Evolutionary conservation across 2,113 vertebrate species (phyloP).

Genomic region (Hymenochirus boettgeri): DNA sequence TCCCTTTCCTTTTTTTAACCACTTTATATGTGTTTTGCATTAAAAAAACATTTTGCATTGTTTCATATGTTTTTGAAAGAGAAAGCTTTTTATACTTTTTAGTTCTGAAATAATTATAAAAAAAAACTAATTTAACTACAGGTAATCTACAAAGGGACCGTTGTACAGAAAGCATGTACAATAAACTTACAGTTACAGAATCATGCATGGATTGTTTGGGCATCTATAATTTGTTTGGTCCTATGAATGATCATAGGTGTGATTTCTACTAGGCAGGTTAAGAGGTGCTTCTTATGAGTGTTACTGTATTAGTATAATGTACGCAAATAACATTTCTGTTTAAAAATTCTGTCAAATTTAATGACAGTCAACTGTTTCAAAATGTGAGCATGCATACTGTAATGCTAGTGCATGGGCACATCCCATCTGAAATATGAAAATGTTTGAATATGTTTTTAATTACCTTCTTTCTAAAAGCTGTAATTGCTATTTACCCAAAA

Average conservation of each 20-base stretch:
- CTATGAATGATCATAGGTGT: conserved; percentile 67
- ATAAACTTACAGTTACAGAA: conserved; percentile 59
- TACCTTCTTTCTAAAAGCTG: conserved; percentile 6
- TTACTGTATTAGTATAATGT: conserved; percentile 72
- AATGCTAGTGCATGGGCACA: conserved; percentile 71
- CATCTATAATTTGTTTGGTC: conserved; percentile 50
- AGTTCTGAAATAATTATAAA: conserved; percentile 68
- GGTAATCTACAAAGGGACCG: conserved; percentile 76
- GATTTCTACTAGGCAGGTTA: conserved; percentile 74
- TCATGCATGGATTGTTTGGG: conserved; percentile 54
- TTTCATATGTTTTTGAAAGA: conserved; percentile 72
- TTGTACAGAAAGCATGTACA: conserved; percentile 59
- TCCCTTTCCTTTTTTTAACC: conserved; percentile 68
- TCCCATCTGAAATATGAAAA: conserved; percentile 51
- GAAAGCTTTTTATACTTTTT: conserved; percentile 80
- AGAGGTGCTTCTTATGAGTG: conserved; percentile 77
- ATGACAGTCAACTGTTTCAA: conserved; percentile 65
- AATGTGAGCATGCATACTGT: conserved; percentile 73
- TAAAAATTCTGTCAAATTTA: conserved; percentile 55
- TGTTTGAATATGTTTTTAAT: conserved; percentile 7
- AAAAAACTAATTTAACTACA: conserved; percentile 66
- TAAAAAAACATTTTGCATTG: conserved; percentile 66
- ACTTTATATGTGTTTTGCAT: conserved; percentile 64
- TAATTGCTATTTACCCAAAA: conserved; percentile 25
- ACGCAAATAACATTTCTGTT: conserved; percentile 60